Base-by-base conservation (phyloP, 92 coral and sea anemone species). In the Phymanthus crucifer region DNA sequence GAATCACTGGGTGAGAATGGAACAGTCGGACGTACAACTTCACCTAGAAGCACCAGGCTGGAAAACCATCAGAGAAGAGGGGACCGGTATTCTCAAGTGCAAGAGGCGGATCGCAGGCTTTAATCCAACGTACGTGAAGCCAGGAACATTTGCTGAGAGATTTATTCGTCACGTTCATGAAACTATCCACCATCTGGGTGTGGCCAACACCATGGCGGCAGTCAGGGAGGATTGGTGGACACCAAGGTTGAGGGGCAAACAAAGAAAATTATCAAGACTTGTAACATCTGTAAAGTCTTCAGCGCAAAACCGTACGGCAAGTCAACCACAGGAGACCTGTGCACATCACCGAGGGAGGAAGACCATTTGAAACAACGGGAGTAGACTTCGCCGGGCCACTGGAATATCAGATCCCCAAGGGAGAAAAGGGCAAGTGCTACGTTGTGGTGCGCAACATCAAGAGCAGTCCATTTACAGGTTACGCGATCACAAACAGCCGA, bases 401-500 rank as follows among this genome's bases (percentile, higher is more conserved):
- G 10, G 69, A 69, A 26, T 89, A 80, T 86, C 88, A 91, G 77
- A 46, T 89, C 26, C 27, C 80, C 32, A 89, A 85, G 71, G 70
- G 80, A 32, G 93, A 81, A 73, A 48, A 73, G 24, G 85, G 85
- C 74, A 85, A 85, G 70, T 72, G 79, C 43, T 66, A 82, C 77
- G 70, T 89, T 10, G 48, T 88, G 23, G 0, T 88, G 89, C 52
- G 86, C 89, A 19, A 85, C 84, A 1, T 72, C 81, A 27, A 81
- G 93, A 85, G 84, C 87, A 0, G 80, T 83, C 21, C 88, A 82
- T 33, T 73, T 86, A 16, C 80, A 89, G 61, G 65, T 84, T 1
- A 87, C 95, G 7, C 88, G 85, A 75, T 67, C 90, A 3, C 95
- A 88, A 27, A 82, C 84, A 34, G 90, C 88, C 0, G 88, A 91